phyloP scores from a whole-genome alignment of 1,140 invertebrate species.

The Plodia interpunctella region DNA sequence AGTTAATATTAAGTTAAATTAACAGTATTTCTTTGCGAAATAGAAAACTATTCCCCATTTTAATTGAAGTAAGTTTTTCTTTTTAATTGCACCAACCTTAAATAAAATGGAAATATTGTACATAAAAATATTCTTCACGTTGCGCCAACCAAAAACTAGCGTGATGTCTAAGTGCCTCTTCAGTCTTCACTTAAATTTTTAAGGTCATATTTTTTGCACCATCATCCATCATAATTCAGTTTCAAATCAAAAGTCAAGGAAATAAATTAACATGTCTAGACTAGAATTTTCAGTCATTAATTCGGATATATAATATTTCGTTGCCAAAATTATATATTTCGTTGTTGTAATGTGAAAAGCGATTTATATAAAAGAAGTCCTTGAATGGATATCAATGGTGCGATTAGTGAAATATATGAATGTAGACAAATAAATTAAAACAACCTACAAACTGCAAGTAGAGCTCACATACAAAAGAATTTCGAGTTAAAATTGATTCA shows the following conservation, averaged over 20 bases:
- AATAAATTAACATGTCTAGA: not conserved
- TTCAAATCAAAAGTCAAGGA: conserved; percentile 5
- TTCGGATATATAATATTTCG: not conserved
- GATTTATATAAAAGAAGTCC: conserved; percentile 27
- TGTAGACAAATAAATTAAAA: not conserved
- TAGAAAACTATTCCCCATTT: too few relatives aligned
- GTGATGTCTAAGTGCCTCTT: too few relatives aligned
- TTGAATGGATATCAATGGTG: conserved; percentile 9
- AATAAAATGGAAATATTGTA: too few relatives aligned
- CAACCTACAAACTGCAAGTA: too few relatives aligned
- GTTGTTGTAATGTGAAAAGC: conserved; percentile 13
- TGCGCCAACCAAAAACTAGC: too few relatives aligned
- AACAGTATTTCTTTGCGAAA: too few relatives aligned
- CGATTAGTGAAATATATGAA: not conserved
- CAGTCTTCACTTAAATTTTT: not conserved
- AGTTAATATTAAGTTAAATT: too few relatives aligned
- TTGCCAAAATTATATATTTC: conserved; percentile 12
- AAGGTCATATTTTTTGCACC: conserved; percentile 3
- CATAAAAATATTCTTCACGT: too few relatives aligned
- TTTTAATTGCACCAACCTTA: too few relatives aligned
- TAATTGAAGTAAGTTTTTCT: too few relatives aligned
- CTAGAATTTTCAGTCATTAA: not conserved
- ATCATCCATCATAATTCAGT: not conserved
- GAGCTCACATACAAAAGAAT: too few relatives aligned
- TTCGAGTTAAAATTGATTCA: too few relatives aligned